Evolutionary conservation across 2,888 invertebrate species (phyloP).

Genomic region (Scaeva pyrastri): DNA sequence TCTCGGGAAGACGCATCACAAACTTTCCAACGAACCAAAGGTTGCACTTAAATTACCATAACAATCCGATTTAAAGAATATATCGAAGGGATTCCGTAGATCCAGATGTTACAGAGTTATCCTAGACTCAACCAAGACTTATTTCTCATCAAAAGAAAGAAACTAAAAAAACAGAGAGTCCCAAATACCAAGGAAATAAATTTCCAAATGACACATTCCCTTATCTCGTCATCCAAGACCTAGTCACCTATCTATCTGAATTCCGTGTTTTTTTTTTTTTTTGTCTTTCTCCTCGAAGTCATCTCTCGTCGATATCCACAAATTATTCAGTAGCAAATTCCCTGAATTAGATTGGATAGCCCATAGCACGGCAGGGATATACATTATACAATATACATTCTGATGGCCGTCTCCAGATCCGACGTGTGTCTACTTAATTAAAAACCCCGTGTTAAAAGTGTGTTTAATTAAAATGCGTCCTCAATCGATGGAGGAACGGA

Average conservation of each 20-base stretch:
- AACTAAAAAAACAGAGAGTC: background rate
- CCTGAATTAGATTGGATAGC: conserved; percentile 38
- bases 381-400: no score
- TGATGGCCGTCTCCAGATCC: conserved; percentile 8
- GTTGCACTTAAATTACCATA: conserved; percentile 68
- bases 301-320: conserved; percentile 51
- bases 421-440: conserved; percentile 76
- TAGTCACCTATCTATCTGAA: conserved; percentile 68
- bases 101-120: conserved; percentile 52
- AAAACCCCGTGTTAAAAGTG: conserved; percentile 69
- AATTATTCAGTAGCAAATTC: conserved; percentile 69
- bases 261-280: background rate
- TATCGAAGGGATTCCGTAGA: conserved; percentile 12
- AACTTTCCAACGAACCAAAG: conserved; percentile 24
- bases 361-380: conserved; percentile 33
- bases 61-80: conserved; percentile 54
- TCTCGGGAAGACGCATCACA: background rate
- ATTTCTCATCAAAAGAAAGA: conserved; percentile 25
- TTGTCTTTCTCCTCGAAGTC: conserved; percentile 31
- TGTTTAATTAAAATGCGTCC: conserved; percentile 73
- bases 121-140: conserved; percentile 49
- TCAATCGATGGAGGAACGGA: conserved; percentile 31
- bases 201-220: conserved; percentile 53
- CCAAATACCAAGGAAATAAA: conserved; percentile 21
- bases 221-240: conserved; percentile 58